phyloP scores from a whole-genome alignment of 2,888 invertebrate species.

The Halocaridina rubra region DNA sequence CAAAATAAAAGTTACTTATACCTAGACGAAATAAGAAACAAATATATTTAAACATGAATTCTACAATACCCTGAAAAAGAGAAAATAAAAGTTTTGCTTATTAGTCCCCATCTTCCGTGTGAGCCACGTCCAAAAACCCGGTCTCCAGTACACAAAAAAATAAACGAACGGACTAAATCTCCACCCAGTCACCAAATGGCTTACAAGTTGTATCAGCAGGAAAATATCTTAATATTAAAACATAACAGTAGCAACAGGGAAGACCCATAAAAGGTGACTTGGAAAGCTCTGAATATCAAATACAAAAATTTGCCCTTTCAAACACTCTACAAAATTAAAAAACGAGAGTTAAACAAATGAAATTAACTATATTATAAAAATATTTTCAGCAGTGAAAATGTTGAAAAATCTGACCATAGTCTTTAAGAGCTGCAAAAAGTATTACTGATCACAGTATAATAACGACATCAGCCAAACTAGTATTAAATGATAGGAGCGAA shows the following conservation, averaged over 20 bases:
- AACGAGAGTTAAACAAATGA: background rate
- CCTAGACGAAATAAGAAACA: background rate
- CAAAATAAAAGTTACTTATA: background rate
- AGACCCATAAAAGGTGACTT: background rate
- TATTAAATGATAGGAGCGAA: too few species aligned
- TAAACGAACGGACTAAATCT: background rate
- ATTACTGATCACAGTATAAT: too few species aligned
- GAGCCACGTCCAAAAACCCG: background rate
- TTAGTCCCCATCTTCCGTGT: background rate
- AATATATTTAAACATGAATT: background rate
- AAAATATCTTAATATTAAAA: background rate
- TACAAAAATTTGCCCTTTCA: too few species aligned
- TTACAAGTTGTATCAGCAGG: background rate
- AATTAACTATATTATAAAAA: background rate
- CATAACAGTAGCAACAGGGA: background rate
- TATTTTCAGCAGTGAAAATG: background rate
- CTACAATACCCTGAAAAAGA: background rate
- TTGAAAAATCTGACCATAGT: background rate
- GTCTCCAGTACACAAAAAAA: background rate
- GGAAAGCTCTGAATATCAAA: background rate
- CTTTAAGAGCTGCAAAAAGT: too few species aligned
- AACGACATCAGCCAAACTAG: too few species aligned
- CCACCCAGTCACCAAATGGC: background rate
- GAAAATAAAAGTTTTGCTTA: too few species aligned
- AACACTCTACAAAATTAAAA: too few species aligned